A percentile compares a stretch with the other conserved stretches of the same genome.
These are phyloP conservation scores for Kryptolebias ocellatus DNA, from an alignment of 2,797 vertebrate species.

Conservation along the genomic window DNA sequence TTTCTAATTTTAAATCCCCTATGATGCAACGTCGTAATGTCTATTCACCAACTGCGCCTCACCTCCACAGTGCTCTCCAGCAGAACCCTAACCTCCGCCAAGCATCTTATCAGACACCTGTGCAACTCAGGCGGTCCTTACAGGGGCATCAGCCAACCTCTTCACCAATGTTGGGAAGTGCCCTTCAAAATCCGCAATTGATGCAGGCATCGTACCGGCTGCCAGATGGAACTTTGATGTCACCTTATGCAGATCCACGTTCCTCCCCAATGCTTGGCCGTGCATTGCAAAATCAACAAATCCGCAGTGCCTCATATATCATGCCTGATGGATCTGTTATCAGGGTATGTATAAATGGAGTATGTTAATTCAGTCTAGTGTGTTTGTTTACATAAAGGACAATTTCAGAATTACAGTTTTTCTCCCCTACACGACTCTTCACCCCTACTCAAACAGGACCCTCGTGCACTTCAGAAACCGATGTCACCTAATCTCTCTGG, in stretches of 20 bases:
- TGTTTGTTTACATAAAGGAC: conserved; percentile 5
- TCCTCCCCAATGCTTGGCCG: conserved; percentile 70
- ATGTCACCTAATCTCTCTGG: conserved; percentile 75
- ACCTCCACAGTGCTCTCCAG: conserved; percentile 68
- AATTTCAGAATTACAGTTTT: conserved; percentile 4
- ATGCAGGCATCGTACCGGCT: conserved; percentile 71
- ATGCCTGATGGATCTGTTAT: conserved; percentile 76
- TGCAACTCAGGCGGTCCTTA: conserved; percentile 56
- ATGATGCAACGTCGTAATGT: conserved; percentile 63
- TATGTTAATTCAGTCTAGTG: neutral
- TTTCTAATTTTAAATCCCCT: conserved; percentile 69
- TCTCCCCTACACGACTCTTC: neutral
- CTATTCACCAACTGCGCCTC: conserved; percentile 61
- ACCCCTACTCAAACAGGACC: conserved; percentile 54
- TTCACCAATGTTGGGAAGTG: conserved; percentile 69
- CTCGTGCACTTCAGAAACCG: conserved; percentile 60
- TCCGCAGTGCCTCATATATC: conserved; percentile 70
- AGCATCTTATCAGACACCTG: conserved; percentile 66
- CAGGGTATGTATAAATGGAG: conserved; percentile 51
- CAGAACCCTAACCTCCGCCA: conserved; percentile 72
- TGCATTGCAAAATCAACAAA: conserved; percentile 77
- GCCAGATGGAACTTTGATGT: conserved; percentile 67
- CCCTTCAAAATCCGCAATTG: conserved; percentile 70
- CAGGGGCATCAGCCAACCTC: conserved; percentile 49
- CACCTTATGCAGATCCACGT: conserved; percentile 59